These are phyloP conservation scores for Drosophila kambysellisi DNA, from an alignment of 2,888 invertebrate species.

Conservation along the genomic window DNA sequence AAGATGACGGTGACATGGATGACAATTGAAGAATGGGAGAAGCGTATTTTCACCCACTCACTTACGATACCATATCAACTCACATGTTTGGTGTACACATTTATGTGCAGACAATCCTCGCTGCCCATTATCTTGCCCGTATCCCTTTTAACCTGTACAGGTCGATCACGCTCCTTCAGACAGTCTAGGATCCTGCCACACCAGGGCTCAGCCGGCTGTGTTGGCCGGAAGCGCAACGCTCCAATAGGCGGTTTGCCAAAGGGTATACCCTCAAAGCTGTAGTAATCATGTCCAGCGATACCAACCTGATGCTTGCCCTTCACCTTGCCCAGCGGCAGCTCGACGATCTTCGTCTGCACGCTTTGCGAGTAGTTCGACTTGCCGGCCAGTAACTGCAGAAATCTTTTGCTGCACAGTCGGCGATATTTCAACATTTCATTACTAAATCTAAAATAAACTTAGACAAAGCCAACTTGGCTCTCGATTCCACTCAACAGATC, in stretches of 20 bases:
- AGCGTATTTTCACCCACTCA: neutral
- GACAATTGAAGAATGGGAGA: neutral
- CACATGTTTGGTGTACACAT: conserved; percentile 76
- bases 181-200: conserved; percentile 65
- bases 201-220: conserved; percentile 84
- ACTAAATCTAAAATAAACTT: conserved; percentile 6
- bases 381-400: conserved; percentile 6
- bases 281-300: conserved; percentile 63
- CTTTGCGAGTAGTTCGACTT: conserved; percentile 17
- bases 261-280: conserved; percentile 80
- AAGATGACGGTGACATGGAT: neutral
- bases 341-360: conserved; percentile 33
- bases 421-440: conserved; percentile 49
- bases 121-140: conserved; percentile 58
- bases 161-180: conserved; percentile 46
- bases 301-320: conserved; percentile 68
- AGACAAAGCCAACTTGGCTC: conserved; percentile 21
- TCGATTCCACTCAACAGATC: neutral
- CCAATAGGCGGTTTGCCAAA: conserved; percentile 77
- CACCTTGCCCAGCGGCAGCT: conserved; percentile 69
- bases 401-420: conserved; percentile 23
- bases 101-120: conserved; percentile 80
- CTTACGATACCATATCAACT: conserved; percentile 4
- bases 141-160: conserved; percentile 61
- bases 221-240: conserved; percentile 72